Base-by-base conservation (phyloP, 1,140 invertebrate genomes). In the Zaprionus ghesquierei region DNA sequence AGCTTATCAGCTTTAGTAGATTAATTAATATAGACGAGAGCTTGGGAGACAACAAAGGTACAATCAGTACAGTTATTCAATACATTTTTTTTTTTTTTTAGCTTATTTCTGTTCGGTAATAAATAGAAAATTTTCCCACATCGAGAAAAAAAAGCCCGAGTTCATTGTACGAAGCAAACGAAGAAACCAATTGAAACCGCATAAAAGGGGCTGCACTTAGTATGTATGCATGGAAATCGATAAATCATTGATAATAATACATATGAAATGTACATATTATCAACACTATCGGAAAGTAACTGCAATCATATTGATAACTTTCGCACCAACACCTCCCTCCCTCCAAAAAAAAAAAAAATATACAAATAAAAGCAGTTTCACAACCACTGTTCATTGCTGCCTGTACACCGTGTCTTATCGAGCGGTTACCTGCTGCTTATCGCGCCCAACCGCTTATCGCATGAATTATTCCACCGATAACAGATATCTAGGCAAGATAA, bases 361-460 rank as follows among this genome's bases (percentile, higher is more conserved):
- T n/a, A 41, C 15, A 38, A 27, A 49, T 25, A 58, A 49, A 38
- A 2, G n/a, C 49, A 51, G 46, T 72, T 66, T 68, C 69, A 72
- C 49, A 60, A 66, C 62, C 69, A 72, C 69, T 68, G 69, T 72
- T 5, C 44, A 6, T 33, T 23, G 63, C 10, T 25, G 23, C 15
- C 18, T 35, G 8, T 33, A 33, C 31, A 33, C 3, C 13, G 1
- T 13, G 2, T 15, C 44, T 70, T 64, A 70, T 64, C 69, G 69
- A 70, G 69, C 61, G 63, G 51, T 70, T 70, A 66, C 69, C 69
- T 59, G 54, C 62, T 72, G 41, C 62, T 66, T 72, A 66, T 71
- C 61, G 27, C 61, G n/a, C n/a, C n/a, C n/a, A n/a, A n/a, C n/a
- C n/a, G n/a, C n/a, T n/a, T n/a, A 35, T 31, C 18, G 15, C 27